Conservation (phyloP, 1,140 invertebrate genomes). For the Polypedilum pembai region DNA sequence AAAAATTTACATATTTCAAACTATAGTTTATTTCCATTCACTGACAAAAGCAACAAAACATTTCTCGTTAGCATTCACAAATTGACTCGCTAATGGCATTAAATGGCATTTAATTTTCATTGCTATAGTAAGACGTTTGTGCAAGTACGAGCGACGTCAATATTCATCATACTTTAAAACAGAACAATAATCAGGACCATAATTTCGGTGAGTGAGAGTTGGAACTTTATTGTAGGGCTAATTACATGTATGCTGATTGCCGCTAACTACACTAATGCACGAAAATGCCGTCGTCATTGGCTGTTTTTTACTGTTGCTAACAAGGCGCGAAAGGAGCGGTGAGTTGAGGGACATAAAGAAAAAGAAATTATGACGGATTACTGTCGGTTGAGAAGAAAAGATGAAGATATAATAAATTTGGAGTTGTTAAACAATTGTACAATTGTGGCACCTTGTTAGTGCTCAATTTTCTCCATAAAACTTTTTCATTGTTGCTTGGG, state of each 20-base stretch:
- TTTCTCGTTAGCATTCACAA: not conserved
- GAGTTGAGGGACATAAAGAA: no score
- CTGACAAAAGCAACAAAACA: not conserved
- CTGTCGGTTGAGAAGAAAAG: not conserved
- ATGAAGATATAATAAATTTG: not conserved
- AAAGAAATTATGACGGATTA: not conserved
- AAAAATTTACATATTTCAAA: not conserved
- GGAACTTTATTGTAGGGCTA: no score
- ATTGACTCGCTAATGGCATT: not conserved
- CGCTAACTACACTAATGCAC: not conserved
- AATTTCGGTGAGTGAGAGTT: not conserved
- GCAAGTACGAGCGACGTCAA: not conserved
- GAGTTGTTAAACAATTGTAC: no score
- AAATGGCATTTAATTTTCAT: not conserved
- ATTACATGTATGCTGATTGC: not conserved
- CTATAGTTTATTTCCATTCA: no score
- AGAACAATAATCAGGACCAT: slow-evolving; percentile 5
- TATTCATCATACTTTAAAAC: not conserved
- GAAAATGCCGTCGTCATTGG: not conserved
- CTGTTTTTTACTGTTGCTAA: not conserved
- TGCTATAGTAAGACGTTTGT: no score
- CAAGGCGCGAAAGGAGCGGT: not conserved
- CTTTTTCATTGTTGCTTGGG: no score
- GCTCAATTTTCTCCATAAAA: no score
- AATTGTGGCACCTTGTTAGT: no score